phyloP scores from a whole-genome alignment of 2,113 vertebrate genomes.

The Nothoprocta perdicaria region DNA sequence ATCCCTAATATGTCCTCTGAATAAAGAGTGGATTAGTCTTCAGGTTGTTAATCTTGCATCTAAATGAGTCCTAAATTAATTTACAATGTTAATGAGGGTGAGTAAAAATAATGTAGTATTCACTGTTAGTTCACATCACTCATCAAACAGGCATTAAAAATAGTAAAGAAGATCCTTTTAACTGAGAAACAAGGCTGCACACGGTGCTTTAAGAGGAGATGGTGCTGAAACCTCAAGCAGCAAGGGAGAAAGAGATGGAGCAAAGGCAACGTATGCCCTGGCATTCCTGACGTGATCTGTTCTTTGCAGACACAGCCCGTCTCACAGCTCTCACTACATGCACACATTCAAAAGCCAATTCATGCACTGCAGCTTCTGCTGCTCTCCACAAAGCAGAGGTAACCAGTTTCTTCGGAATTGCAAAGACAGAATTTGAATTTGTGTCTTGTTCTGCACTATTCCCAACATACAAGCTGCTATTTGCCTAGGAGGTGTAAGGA shows the following conservation, averaged over 20 bases:
- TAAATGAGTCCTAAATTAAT: slow-evolving; percentile 56
- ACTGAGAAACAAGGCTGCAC: not conserved
- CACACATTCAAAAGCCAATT: not conserved
- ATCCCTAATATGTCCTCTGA: slow-evolving; percentile 11
- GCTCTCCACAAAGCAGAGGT: not conserved
- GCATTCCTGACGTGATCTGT: not conserved
- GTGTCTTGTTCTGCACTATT: not conserved
- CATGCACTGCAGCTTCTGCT: not conserved
- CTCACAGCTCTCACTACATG: not conserved
- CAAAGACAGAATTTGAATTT: not conserved
- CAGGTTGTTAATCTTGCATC: slow-evolving; percentile 43
- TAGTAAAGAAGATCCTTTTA: not conserved
- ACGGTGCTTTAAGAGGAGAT: not conserved
- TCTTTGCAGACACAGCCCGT: not conserved
- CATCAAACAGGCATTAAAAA: slow-evolving; percentile 31
- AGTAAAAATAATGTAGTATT: not conserved
- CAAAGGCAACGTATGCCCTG: not conserved
- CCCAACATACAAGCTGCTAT: not conserved
- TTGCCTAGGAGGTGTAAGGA: not conserved
- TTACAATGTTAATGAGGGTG: slow-evolving; percentile 26
- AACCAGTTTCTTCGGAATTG: not conserved
- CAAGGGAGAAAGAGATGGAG: not conserved
- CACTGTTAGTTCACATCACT: not conserved
- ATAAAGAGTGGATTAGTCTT: slow-evolving; percentile 35
- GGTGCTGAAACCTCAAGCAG: not conserved